phyloP scores from a whole-genome alignment of 2,113 vertebrate species.

The Lophius piscatorius region DNA sequence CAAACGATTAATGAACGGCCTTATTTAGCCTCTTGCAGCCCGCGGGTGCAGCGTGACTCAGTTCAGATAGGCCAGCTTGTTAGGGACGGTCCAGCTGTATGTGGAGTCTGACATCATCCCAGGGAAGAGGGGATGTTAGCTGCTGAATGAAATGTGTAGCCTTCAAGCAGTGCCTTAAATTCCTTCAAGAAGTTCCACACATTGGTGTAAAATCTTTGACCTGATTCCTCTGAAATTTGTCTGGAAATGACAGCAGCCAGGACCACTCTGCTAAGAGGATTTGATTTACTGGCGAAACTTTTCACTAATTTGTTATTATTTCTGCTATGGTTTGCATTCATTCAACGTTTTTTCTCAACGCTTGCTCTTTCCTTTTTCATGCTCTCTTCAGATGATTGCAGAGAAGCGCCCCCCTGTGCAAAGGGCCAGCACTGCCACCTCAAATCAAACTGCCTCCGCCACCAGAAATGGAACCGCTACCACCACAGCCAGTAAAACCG shows the following conservation, averaged over 20 bases:
- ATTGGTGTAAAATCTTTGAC: neutral
- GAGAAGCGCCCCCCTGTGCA: conserved; percentile 83
- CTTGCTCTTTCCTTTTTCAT: neutral
- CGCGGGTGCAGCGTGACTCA: conserved; percentile 37
- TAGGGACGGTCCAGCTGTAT: conserved; percentile 30
- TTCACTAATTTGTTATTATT: neutral
- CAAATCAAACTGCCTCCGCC: conserved; percentile 52
- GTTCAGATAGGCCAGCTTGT: conserved; percentile 10
- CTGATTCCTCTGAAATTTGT: conserved; percentile 37
- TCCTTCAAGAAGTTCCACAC: neutral
- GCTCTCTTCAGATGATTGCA: conserved; percentile 43
- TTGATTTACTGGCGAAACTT: neutral
- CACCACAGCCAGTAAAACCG: conserved; percentile 64
- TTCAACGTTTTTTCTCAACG: neutral
- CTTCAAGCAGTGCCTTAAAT: neutral
- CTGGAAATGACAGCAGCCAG: neutral
- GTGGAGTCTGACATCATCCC: conserved; percentile 29
- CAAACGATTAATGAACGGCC: conserved; percentile 2
- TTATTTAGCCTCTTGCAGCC: conserved; percentile 24
- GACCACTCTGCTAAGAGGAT: neutral
- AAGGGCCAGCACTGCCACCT: conserved; percentile 57
- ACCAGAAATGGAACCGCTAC: conserved; percentile 73
- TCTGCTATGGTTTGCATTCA: neutral
- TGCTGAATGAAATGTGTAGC: conserved; percentile 27
- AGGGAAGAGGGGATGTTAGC: neutral